A percentile compares a stretch with the other conserved stretches of the same genome.
Conservation (phyloP, 2,888 invertebrate species). For the Melipona beecheii region DNA sequence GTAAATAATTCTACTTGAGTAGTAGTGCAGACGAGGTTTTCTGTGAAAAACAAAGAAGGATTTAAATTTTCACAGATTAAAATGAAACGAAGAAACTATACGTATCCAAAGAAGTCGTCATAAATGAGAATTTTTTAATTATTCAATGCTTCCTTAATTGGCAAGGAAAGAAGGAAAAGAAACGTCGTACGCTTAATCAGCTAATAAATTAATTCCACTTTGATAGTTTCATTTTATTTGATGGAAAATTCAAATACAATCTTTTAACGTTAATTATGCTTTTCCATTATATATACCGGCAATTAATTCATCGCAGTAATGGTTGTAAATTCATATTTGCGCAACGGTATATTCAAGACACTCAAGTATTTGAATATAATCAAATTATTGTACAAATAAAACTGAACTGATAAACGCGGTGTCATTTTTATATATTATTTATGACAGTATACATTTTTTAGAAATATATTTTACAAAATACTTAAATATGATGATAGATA, state of each 20-base stretch:
- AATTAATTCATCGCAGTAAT: not conserved
- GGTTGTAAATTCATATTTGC: not conserved
- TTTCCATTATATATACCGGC: not conserved
- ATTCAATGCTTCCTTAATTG: too few species aligned
- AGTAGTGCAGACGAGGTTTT: too few species aligned
- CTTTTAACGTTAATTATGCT: not conserved
- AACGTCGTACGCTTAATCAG: not conserved
- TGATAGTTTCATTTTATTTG: not conserved
- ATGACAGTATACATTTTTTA: not conserved
- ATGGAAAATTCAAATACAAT: not conserved
- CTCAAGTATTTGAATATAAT: not conserved
- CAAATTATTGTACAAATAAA: not conserved
- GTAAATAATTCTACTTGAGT: not conserved
- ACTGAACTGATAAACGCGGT: not conserved
- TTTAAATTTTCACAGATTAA: too few species aligned
- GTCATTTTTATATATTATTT: not conserved
- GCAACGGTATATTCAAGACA: not conserved
- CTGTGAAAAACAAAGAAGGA: too few species aligned
- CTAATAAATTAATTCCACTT: not conserved
- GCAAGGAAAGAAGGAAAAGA: too few species aligned
- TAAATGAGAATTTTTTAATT: too few species aligned
- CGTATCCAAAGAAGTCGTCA: too few species aligned
- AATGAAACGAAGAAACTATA: too few species aligned
- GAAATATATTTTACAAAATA: slow-evolving; percentile 9
- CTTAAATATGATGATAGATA: not conserved